Percentiles rank a stretch among this genome's conserved stretches.
Conservation (phyloP, 2,888 invertebrate genomes). For the Nephrocerus scutellatus region DNA sequence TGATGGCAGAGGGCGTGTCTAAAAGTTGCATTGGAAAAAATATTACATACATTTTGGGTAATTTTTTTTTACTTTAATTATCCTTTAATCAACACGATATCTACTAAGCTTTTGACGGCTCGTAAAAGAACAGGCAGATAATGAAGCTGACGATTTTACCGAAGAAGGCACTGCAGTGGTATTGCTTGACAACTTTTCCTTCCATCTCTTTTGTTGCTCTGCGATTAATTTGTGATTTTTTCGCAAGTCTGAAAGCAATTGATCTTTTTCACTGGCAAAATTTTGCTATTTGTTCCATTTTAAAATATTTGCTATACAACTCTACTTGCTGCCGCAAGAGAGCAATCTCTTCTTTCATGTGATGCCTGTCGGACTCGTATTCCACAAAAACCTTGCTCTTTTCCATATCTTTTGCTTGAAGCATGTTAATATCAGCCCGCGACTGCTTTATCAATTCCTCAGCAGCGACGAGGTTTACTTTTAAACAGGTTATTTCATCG, state of each 20-base stretch:
- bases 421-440: conserved; percentile 28
- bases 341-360: conserved; percentile 29
- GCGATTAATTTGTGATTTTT: conserved; percentile 56
- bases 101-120: conserved; percentile 10
- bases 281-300: conserved; percentile 61
- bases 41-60: no score
- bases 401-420: conserved; percentile 30
- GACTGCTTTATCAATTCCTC: conserved; percentile 33
- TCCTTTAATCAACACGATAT: no score
- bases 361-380: conserved; percentile 18
- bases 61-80: no score
- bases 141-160: neutral
- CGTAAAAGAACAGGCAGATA: neutral
- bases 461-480: conserved; percentile 33
- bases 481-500: conserved; percentile 40
- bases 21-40: no score
- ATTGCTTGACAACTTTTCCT: neutral
- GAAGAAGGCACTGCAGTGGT: neutral
- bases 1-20: no score
- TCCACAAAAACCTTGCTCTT: conserved; percentile 22
- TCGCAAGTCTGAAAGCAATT: conserved; percentile 54
- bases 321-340: conserved; percentile 39
- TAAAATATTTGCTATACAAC: conserved; percentile 62
- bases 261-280: conserved; percentile 60
- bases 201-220: conserved; percentile 51